Conservation (phyloP, 2,113 vertebrate species). For the Amphiprion ocellaris region DNA sequence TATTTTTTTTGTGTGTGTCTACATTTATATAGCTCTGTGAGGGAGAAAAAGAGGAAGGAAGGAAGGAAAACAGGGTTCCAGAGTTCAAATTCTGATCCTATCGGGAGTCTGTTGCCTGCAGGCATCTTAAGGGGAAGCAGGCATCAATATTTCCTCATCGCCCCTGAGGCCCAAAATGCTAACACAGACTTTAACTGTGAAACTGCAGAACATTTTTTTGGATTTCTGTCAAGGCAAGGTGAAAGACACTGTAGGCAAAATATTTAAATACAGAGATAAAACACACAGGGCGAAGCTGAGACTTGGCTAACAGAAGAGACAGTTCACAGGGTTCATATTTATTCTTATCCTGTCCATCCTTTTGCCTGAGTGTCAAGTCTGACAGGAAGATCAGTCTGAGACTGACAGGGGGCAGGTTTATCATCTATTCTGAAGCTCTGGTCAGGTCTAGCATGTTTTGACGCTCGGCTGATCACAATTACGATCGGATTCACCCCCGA, state of each 20-base stretch:
- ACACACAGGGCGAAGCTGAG: slow-evolving; percentile 1
- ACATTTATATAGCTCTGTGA: slow-evolving; percentile 12
- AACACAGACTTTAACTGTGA: slow-evolving; percentile 33
- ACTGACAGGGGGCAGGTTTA: slow-evolving; percentile 44
- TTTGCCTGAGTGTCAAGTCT: slow-evolving; percentile 34
- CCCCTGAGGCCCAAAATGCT: slow-evolving; percentile 23
- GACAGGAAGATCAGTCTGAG: slow-evolving; percentile 40
- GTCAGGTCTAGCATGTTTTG: slow-evolving; percentile 42
- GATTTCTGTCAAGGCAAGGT: slow-evolving; percentile 47
- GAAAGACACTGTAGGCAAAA: slow-evolving; percentile 34
- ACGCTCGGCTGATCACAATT: slow-evolving; percentile 35
- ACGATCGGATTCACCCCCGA: slow-evolving; percentile 27
- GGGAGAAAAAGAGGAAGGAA: slow-evolving; percentile 12
- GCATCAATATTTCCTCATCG: slow-evolving; percentile 50
- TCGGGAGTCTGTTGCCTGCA: slow-evolving; percentile 40
- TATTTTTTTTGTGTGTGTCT: slow-evolving; percentile 4
- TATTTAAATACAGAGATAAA: slow-evolving; percentile 40
- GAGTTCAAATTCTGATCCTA: slow-evolving; percentile 43
- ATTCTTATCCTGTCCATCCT: slow-evolving; percentile 38
- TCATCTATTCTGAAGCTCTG: slow-evolving; percentile 31
- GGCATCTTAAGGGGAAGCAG: slow-evolving; percentile 53
- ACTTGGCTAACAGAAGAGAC: slow-evolving; percentile 14
- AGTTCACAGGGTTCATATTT: slow-evolving; percentile 43
- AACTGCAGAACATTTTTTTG: slow-evolving; percentile 21
- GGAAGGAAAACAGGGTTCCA: slow-evolving; percentile 23